A percentile compares a stretch with the other conserved stretches of the same genome.
Conservation (phyloP, 2,888 invertebrate genomes). For the Galeruca laticollis region DNA sequence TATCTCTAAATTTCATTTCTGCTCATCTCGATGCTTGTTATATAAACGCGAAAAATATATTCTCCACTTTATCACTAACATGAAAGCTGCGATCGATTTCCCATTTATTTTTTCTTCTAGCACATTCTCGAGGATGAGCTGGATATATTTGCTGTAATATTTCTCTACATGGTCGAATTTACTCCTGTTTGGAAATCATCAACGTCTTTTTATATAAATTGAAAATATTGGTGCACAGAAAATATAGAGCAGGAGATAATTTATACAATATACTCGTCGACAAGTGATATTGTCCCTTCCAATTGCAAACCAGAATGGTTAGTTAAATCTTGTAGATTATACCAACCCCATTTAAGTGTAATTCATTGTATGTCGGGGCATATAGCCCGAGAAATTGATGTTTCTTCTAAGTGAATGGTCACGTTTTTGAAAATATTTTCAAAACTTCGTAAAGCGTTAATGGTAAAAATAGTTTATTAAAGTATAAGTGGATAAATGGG, state of each 20-base stretch:
- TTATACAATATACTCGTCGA: no score
- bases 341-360: no score
- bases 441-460: no score
- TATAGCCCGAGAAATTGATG: no score
- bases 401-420: no score
- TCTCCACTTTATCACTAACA: background rate
- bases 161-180: background rate
- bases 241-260: background rate
- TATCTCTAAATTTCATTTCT: background rate
- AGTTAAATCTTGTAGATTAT: no score
- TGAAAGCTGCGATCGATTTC: background rate
- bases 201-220: background rate
- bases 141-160: background rate
- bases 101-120: background rate
- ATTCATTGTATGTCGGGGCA: no score
- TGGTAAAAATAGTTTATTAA: no score
- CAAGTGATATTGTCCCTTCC: no score
- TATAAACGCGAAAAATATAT: background rate
- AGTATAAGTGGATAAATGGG: no score
- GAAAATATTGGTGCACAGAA: background rate
- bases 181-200: background rate
- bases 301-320: no score
- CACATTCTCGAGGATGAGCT: background rate
- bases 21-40: background rate
- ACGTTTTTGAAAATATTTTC: no score